phyloP scores from a whole-genome alignment of 2,888 invertebrate species.

The Peribatodes rhomboidaria region DNA sequence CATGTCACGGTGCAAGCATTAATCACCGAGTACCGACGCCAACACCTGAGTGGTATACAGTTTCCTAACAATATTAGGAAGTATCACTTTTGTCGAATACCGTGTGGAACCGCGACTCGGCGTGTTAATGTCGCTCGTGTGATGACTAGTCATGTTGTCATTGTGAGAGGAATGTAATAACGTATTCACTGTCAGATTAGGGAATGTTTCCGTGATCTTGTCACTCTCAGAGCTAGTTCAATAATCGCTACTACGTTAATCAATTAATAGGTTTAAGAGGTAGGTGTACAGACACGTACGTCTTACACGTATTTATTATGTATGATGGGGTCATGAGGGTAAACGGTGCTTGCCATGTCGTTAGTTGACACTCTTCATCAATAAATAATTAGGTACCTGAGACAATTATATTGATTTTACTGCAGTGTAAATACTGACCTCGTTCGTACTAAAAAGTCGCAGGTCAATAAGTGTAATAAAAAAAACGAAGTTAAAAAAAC shows the following conservation, averaged over 20 bases:
- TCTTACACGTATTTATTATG: background rate
- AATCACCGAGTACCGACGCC: slow-evolving; percentile 78
- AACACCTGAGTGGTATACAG: slow-evolving; percentile 75
- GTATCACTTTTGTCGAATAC: slow-evolving; percentile 67
- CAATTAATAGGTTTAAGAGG: slow-evolving; percentile 9
- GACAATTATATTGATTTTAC: background rate
- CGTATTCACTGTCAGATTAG: slow-evolving; percentile 42
- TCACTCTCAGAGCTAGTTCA: slow-evolving; percentile 12
- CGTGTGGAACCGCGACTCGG: slow-evolving; percentile 43
- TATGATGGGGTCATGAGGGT: slow-evolving; percentile 3
- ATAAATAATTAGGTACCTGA: background rate
- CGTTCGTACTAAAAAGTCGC: too few relatives aligned
- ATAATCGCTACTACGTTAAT: slow-evolving; percentile 11
- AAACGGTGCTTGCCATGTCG: background rate
- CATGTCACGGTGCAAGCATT: slow-evolving; percentile 75
- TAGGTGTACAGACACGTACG: background rate
- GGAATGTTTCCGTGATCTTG: slow-evolving; percentile 14
- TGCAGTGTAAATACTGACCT: too few relatives aligned
- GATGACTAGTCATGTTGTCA: slow-evolving; percentile 59
- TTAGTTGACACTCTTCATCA: background rate
- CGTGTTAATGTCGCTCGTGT: slow-evolving; percentile 45
- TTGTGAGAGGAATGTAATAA: slow-evolving; percentile 42
- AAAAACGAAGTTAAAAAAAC: too few relatives aligned
- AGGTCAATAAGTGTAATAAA: too few relatives aligned
- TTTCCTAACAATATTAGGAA: slow-evolving; percentile 70